Base-by-base conservation (phyloP, 1,140 invertebrate species). In the Portunus trituberculatus region DNA sequence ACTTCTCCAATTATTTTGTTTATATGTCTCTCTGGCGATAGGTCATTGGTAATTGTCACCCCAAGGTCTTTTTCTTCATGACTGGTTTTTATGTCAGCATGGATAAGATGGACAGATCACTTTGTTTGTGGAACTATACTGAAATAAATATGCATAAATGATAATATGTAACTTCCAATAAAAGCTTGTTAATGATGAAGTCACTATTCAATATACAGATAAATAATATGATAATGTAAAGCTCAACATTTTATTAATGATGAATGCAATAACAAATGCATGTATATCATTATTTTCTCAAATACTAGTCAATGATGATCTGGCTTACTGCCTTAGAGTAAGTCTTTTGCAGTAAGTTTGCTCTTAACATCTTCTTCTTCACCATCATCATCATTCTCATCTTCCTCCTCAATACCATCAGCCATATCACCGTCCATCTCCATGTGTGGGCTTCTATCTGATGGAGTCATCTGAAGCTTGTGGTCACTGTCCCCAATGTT, bases 331-430 rank as follows among this genome's bases (percentile, higher is more conserved):
- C 48, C 82, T 67, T 91, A 94, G 16, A 83, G 59, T 52, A 94
- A 90, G 83, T 94, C 93, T 52, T 91, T 14, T 83, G 93, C 39
- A 31, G 93, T 94, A 6, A 94, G 28, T 82, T 83, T 94, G 48
- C 84, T 86, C 31, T 39, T 12, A 4, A 88, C 92, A 16, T 95
- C 84, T 87, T 31, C 83, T 14, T 45, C 87, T 48, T 39, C 92
- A 20, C 93, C 84, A 59, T 31, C 83, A 2, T 45, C 87, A 28
- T 39, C 20, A 8, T 46, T 8, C 8, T 48, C 32, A 12, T 20
- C 52, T 28, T 95, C 94, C 25, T 95, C 94, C 86, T 95, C 94
- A 88, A 76, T 95, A 25, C 86, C 94, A 84, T 46, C 91, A 14
- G 29, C 87, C 16, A 90, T 45, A 82, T 67, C 48, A 28, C 82